phyloP scores from a whole-genome alignment of 2,888 invertebrate species.

The Geotrupes spiniger region DNA sequence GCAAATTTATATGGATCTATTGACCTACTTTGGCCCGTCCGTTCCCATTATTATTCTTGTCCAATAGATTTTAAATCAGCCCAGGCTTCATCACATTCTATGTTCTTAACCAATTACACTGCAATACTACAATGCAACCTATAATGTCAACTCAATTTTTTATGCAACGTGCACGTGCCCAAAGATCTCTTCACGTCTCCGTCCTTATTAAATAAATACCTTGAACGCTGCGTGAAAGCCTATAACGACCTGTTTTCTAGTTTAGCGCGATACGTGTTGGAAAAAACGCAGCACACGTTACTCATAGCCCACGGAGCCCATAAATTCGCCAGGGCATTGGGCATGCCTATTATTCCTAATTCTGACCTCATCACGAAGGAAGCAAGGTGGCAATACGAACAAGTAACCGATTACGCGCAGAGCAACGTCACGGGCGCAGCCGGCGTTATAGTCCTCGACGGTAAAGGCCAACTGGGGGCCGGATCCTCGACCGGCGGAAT shows the following conservation, averaged over 20 bases:
- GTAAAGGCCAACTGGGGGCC: constrained; percentile 67
- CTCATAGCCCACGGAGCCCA: constrained; percentile 69
- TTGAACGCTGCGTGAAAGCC: too few species aligned
- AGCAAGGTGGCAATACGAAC: constrained; percentile 59
- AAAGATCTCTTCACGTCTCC: too few species aligned
- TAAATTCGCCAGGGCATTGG: constrained; percentile 64
- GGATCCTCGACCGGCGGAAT: constrained; percentile 86
- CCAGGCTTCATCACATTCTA: too few species aligned
- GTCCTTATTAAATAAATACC: too few species aligned
- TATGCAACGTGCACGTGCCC: too few species aligned
- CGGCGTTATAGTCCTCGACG: constrained; percentile 79
- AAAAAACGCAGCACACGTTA: constrained; percentile 70
- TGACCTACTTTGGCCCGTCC: too few species aligned
- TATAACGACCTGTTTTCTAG: not conserved
- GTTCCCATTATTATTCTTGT: too few species aligned
- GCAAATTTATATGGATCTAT: too few species aligned
- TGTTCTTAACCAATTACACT: too few species aligned
- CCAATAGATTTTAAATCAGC: too few species aligned
- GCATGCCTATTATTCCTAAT: constrained; percentile 60
- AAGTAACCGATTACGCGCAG: constrained; percentile 30
- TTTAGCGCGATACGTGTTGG: constrained; percentile 72
- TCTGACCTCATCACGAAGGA: constrained; percentile 66
- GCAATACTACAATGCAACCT: too few species aligned
- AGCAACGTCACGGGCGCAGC: constrained; percentile 72
- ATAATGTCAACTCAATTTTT: too few species aligned